Percentiles rank a stretch among this genome's conserved stretches.
Conservation (phyloP, 2,113 vertebrate genomes). For the Micronisus gabar region DNA sequence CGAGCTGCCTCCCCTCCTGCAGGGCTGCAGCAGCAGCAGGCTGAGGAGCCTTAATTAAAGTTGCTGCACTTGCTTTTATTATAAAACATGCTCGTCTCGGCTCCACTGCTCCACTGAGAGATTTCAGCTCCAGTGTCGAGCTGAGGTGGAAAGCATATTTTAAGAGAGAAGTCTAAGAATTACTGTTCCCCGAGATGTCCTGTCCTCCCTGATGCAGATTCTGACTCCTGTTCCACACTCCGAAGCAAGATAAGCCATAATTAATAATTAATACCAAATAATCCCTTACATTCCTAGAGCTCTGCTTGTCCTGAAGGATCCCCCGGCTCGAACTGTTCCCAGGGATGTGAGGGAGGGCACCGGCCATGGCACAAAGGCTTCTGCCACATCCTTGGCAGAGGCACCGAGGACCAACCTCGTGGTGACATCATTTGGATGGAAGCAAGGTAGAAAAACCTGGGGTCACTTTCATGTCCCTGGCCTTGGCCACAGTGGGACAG, state of each 20-base stretch:
- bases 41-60: constrained; percentile 38
- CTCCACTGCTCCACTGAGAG: not conserved
- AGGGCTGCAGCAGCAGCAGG: not conserved
- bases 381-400: rapidly evolving
- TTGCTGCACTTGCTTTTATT: not conserved
- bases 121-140: not conserved
- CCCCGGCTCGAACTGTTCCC: rapidly evolving
- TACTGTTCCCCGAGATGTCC: constrained; percentile 27
- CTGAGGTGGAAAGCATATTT: not conserved
- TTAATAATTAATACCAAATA: constrained; percentile 38
- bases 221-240: constrained; percentile 37
- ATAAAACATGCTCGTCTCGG: not conserved
- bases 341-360: not conserved
- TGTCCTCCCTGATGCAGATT: not conserved
- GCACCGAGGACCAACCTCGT: rapidly evolving
- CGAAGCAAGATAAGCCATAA: constrained; percentile 27
- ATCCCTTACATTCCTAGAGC: not conserved
- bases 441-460: not conserved
- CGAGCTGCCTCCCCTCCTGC: not conserved
- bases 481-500: rapidly evolving
- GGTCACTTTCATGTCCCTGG: not conserved
- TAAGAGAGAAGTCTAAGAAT: constrained; percentile 6
- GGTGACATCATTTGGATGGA: not conserved
- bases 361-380: rapidly evolving
- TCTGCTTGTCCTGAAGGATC: not conserved